Evolutionary conservation across 1,140 invertebrate species (phyloP), one percentile per base, ranked within the genome.

Genomic region (Ceratina australensis): DNA sequence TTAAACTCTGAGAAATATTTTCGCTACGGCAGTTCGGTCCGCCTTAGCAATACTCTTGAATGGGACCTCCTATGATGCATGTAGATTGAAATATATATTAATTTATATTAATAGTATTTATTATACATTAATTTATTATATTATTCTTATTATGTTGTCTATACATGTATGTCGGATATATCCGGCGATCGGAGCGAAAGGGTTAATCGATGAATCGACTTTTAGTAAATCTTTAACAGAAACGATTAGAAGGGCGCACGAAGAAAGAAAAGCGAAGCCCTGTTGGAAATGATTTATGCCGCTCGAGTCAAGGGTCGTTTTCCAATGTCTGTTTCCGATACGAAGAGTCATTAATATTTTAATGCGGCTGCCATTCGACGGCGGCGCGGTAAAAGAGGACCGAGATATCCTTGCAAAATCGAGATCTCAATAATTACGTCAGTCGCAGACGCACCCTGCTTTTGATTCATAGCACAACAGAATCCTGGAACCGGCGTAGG

Each of bases 391-490:
- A 75, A 79, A 78, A 83, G 71, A 71, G 72, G 60, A 57, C 47
- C 61, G 66, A 67, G 82, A 72, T 78, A 72, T 77, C 72, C 72
- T 82, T 66, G 76, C 85, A 72, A 88, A 91, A 91, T 91, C 87
- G 88, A 89, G 86, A 79, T 89, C 87, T 89, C 89, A 87, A 91
- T 91, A 90, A 91, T 91, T 89, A 91, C 87, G 90, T 91, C 90
- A 87, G 72, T 79, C 79, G 81, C 90, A 91, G 90, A 66, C 88
- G 86, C 77, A 74, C 68, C 85, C 90, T 91, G 90, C 82, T 91
- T 86, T 89, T 91, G 90, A 91, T 91, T 91, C 90, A 91, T 91
- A 88, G 89, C 87, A 86, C 88, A 87, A 87, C 87, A 89, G 72
- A 83, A 84, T 85, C 79, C 80, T 59, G 85, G 50, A 87, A 83